Conservation (phyloP, 92 coral and sea anemone species). For the Nematostella vectensis region DNA sequence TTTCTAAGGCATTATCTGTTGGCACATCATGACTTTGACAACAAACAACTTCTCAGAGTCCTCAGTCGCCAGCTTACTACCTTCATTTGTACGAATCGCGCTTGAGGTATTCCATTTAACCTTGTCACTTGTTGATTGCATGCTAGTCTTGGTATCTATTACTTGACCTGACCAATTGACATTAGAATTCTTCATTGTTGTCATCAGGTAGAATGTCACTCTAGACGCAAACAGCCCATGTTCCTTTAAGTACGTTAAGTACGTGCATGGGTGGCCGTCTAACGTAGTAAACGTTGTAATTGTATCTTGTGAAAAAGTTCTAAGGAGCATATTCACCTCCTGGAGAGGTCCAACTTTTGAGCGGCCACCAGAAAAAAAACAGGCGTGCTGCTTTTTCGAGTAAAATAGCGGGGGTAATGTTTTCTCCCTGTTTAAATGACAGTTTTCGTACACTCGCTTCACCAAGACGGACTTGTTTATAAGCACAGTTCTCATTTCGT, state of each 20-base stretch:
- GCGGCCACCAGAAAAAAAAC: constrained; percentile 9
- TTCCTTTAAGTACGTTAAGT: background rate
- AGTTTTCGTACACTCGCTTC: background rate
- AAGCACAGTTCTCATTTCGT: background rate
- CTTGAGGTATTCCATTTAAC: background rate
- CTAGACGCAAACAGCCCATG: background rate
- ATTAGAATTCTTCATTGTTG: background rate
- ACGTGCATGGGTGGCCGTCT: background rate
- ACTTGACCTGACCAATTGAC: background rate
- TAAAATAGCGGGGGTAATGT: background rate
- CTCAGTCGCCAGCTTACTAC: background rate
- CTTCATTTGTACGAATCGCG: background rate
- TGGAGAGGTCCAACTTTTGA: constrained; percentile 12
- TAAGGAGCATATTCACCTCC: background rate
- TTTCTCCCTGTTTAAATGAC: background rate
- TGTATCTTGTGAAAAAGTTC: background rate
- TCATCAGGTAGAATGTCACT: constrained; percentile 1
- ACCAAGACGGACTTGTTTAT: background rate
- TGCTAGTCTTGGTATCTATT: too few species aligned
- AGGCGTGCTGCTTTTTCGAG: background rate
- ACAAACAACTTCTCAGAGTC: background rate
- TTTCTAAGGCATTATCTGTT: background rate
- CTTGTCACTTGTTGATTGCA: too few species aligned
- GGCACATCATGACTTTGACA: background rate
- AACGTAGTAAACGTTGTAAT: background rate